Evolutionary conservation across 92 coral and sea anemone species (phyloP).

Genomic region (Heliopora coerulea): DNA sequence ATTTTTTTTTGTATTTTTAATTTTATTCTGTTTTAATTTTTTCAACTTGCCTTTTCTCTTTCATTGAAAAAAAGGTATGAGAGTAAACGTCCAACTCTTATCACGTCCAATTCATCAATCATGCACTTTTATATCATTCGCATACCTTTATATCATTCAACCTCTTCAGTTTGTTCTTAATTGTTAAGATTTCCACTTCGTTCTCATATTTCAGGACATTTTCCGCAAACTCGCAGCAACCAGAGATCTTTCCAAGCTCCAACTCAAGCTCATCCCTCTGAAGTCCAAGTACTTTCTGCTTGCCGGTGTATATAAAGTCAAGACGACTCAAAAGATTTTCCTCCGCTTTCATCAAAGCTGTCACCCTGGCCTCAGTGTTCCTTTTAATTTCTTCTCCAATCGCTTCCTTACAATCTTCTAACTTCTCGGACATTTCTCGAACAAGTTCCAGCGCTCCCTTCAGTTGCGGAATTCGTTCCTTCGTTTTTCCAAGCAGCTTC

Average conservation of each 20-base stretch:
- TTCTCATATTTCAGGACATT: constrained; percentile 88
- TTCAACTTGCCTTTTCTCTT: too few species aligned
- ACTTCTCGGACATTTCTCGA: constrained; percentile 77
- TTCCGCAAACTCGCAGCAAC: constrained; percentile 96
- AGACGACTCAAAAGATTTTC: constrained; percentile 67
- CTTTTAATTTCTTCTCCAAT: constrained; percentile 76
- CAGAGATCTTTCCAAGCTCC: constrained; percentile 90
- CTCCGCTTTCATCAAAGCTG: constrained; percentile 77
- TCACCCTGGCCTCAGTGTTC: constrained; percentile 73
- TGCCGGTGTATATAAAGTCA: constrained; percentile 68
- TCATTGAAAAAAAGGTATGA: too few species aligned
- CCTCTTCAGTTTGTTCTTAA: constrained; percentile 77
- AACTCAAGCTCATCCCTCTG: constrained; percentile 94
- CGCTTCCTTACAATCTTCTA: constrained; percentile 80
- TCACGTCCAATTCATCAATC: too few species aligned
- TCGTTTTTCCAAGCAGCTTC: constrained; percentile 74
- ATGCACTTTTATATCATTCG: too few species aligned
- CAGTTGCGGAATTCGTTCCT: constrained; percentile 81
- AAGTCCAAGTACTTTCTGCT: constrained; percentile 89
- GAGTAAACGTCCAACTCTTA: too few species aligned
- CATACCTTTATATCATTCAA: constrained; percentile 72
- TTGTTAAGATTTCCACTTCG: constrained; percentile 89
- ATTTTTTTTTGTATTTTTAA: too few species aligned
- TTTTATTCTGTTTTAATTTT: too few species aligned
- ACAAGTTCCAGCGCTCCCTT: constrained; percentile 75